These are phyloP conservation scores for Lordiphosa fenestrarum DNA, from an alignment of 2,888 invertebrate genomes.

Conservation along the genomic window DNA sequence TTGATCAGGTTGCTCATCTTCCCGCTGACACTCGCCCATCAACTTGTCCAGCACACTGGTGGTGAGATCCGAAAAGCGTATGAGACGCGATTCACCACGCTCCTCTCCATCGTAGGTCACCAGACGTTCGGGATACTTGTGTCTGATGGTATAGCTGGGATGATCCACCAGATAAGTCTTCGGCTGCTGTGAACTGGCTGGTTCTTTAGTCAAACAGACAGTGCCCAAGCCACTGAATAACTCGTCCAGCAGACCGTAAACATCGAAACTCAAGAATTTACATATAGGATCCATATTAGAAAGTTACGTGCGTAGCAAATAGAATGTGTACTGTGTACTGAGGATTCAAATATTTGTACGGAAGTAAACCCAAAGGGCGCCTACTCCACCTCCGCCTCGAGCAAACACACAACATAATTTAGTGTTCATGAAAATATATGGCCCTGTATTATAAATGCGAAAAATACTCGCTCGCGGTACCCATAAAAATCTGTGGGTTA, in stretches of 20 bases:
- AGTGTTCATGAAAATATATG: slow-evolving; percentile 73
- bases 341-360: slow-evolving; percentile 23
- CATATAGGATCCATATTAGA: slow-evolving; percentile 28
- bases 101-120: slow-evolving; percentile 53
- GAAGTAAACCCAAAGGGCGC: slow-evolving; percentile 24
- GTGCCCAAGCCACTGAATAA: not conserved
- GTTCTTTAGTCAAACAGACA: not conserved
- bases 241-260: slow-evolving; percentile 8
- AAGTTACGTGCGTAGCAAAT: slow-evolving; percentile 4
- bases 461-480: slow-evolving; percentile 59
- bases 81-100: slow-evolving; percentile 37
- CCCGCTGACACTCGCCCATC: not conserved
- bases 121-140: slow-evolving; percentile 48
- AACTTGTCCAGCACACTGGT: not conserved
- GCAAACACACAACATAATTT: slow-evolving; percentile 49
- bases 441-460: slow-evolving; percentile 67
- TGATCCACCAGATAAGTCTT: not conserved
- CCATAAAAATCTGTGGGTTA: slow-evolving; percentile 49
- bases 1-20: not conserved
- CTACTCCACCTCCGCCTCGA: slow-evolving; percentile 40
- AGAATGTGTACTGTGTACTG: slow-evolving; percentile 13
- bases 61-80: slow-evolving; percentile 38
- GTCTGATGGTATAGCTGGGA: slow-evolving; percentile 35
- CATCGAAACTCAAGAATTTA: slow-evolving; percentile 27
- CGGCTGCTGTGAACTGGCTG: not conserved